Evolutionary conservation across 2,888 invertebrate genomes (phyloP), one percentile per base, ranked within the genome.

Genomic region (Keiferia lycopersicella): DNA sequence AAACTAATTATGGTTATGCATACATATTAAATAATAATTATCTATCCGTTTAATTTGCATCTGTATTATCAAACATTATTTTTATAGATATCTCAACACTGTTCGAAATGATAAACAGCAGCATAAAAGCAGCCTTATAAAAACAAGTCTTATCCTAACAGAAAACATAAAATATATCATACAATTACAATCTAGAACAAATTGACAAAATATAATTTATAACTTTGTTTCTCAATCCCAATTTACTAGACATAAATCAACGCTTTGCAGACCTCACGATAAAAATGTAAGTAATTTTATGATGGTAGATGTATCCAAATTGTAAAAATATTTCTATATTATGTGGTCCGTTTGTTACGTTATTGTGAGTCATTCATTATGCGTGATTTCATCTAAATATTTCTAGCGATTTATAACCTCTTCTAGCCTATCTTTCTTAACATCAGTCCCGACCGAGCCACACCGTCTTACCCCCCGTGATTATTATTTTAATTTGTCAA

Each of bases 311-410:
- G 34, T 75, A 78, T 79, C 80, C 78, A 81, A 82, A 71, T 73
- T 86, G 84, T 88, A 89, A 87, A 91, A 87, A 89, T 88, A 88
- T 86, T 81, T 83, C 74, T 86, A 85, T 84, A 78, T 78, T 81
- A 83, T 78, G 77, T 91, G 91, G 91, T 91, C 91, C 90, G 77
- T 82, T 70, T 75, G 87, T 87, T 88, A 77, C 88, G 51, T 81
- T 74, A 75, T 81, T 79, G 83, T 84, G 84, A 82, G 77, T 78
- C 74, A 80, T 76, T 80, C 80, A 80, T 45, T 45, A 45, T 45
- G 84, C 82, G 82, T 73, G 81, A 80, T 75, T 76, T 76, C 71
- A 78, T 83, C 79, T 79, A 80, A 71, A 66, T 66, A 69, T 69
- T 72, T 73, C 86, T 84, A 84, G 81, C 83, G 80, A 75, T 79